Evolutionary conservation across 2,113 vertebrate genomes (phyloP).

Genomic region (Vulpes lagopus): DNA sequence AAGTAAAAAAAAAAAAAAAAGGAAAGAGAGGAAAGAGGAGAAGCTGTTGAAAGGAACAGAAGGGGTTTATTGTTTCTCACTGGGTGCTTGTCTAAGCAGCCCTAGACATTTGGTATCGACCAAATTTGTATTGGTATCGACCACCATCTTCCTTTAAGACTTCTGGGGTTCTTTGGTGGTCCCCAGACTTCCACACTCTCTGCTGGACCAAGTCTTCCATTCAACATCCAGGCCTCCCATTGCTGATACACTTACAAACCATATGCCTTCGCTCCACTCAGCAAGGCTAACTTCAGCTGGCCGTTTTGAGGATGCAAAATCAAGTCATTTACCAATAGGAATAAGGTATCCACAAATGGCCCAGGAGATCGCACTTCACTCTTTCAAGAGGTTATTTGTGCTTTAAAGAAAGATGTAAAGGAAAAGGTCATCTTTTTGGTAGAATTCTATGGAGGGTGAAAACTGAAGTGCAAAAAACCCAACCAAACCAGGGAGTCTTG

Average conservation of each 20-base stretch:
- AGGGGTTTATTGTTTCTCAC: not conserved
- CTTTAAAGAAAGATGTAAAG: constrained; percentile 20
- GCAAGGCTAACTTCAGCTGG: not conserved
- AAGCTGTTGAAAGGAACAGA: not conserved
- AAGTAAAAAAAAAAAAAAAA: not conserved
- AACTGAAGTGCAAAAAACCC: not conserved
- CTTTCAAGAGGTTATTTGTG: not conserved
- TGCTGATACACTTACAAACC: not conserved
- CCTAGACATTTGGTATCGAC: not conserved
- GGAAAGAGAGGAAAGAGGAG: not conserved
- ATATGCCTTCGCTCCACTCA: not conserved
- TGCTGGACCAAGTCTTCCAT: not conserved
- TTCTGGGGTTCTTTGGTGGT: not conserved
- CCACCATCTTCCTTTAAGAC: not conserved
- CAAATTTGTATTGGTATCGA: not conserved
- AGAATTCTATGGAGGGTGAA: not conserved
- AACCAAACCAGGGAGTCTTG: not conserved
- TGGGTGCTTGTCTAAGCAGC: not conserved
- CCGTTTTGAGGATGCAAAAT: not conserved
- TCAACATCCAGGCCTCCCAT: not conserved
- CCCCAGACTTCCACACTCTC: not conserved
- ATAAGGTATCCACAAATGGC: not conserved
- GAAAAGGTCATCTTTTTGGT: not conserved
- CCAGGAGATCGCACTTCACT: not conserved
- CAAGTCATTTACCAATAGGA: not conserved